Evolutionary conservation across 2,888 invertebrate genomes (phyloP).

Genomic region (Timema podura): DNA sequence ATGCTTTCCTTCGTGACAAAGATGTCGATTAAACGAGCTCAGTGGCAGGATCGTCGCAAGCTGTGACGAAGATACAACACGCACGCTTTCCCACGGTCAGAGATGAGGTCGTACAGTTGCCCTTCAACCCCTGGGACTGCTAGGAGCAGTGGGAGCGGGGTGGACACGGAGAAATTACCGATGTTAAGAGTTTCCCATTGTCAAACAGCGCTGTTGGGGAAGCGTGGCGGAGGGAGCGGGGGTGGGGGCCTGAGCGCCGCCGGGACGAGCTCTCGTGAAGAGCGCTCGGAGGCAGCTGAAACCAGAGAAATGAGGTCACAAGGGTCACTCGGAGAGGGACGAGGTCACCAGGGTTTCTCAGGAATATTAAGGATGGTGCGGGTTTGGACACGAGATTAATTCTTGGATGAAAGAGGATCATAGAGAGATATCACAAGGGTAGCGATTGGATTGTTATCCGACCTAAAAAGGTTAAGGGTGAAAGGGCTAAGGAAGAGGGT

Average conservation of each 20-base stretch:
- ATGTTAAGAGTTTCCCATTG: conserved; percentile 66
- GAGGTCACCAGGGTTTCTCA: too few species aligned
- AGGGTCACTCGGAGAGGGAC: too few species aligned
- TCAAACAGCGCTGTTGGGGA: conserved; percentile 77
- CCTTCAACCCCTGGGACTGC: conserved; percentile 43
- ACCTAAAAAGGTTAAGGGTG: too few species aligned
- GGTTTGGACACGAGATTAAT: too few species aligned
- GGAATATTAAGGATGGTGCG: too few species aligned
- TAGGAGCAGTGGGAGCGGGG: conserved; percentile 47
- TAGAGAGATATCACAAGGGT: too few species aligned
- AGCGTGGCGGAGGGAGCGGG: conserved; percentile 74
- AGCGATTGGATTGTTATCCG: too few species aligned
- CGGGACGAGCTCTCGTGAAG: conserved; percentile 53
- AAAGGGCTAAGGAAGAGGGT: too few species aligned
- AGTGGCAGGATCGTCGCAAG: conserved; percentile 43
- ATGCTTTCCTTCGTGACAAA: too few species aligned
- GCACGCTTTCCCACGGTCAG: conserved; percentile 59
- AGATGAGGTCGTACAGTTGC: conserved; percentile 56
- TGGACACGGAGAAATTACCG: conserved; percentile 49
- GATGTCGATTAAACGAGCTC: too few species aligned
- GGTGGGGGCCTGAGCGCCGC: conserved; percentile 59
- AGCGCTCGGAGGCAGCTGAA: conserved; percentile 82
- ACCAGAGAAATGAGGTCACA: conserved; percentile 36
- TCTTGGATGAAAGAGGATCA: too few species aligned
- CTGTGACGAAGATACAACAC: conserved; percentile 60